A percentile compares a stretch with the other conserved stretches of the same genome.
phyloP scores from a whole-genome alignment of 2,797 vertebrate species.

The Spheniscus humboldti region DNA sequence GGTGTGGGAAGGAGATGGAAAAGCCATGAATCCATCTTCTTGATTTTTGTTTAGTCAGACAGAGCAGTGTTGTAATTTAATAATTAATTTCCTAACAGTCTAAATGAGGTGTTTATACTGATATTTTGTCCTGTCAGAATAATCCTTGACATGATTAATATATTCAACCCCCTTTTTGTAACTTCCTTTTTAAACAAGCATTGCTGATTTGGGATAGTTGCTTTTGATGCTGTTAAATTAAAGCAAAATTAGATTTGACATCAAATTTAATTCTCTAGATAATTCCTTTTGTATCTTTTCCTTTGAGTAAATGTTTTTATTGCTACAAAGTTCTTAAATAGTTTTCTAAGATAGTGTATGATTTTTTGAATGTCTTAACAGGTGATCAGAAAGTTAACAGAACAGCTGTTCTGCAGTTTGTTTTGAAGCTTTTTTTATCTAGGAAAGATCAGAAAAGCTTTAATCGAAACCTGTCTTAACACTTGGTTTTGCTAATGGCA shows the following conservation, averaged over 20 bases:
- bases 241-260: not conserved
- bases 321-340: not conserved
- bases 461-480: not conserved
- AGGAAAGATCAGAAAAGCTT: not conserved
- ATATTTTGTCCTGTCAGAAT: not conserved
- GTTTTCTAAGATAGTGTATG: not conserved
- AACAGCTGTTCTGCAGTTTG: not conserved
- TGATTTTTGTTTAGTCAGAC: not conserved
- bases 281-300: not conserved
- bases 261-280: not conserved
- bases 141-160: not conserved
- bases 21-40: not conserved
- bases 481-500: not conserved
- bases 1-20: slow-evolving; percentile 15
- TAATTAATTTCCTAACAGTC: not conserved
- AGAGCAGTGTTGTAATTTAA: not conserved
- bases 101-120: not conserved
- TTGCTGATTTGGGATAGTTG: not conserved
- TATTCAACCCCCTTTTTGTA: not conserved
- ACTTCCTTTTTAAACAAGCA: not conserved
- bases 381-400: not conserved
- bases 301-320: not conserved
- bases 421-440: not conserved
- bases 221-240: not conserved
- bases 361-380: not conserved